A percentile compares a stretch with the other conserved stretches of the same genome.
phyloP scores from a whole-genome alignment of 2,888 invertebrate genomes.

The Lasius fuliginosus region DNA sequence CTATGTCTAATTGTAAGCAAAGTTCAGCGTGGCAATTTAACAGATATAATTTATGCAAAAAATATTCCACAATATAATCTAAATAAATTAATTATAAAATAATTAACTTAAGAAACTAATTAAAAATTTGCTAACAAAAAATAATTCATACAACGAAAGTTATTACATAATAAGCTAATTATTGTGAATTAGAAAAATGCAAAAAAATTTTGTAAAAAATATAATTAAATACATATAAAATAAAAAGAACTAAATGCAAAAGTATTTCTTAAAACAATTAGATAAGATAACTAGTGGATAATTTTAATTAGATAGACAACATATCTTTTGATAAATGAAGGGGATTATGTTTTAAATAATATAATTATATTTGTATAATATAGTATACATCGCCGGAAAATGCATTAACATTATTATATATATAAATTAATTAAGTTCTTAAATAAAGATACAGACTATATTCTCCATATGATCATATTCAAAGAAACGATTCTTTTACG shows the following conservation, averaged over 20 bases:
- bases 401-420: neutral
- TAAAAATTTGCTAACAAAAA: neutral
- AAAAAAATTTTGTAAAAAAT: neutral
- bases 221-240: slow-evolving; percentile 11
- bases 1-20: neutral
- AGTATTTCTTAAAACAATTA: neutral
- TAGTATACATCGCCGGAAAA: neutral
- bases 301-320: neutral
- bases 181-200: neutral
- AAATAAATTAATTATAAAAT: neutral
- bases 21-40: neutral
- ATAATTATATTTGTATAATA: neutral
- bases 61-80: neutral
- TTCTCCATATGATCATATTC: neutral
- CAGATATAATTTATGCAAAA: slow-evolving; percentile 3
- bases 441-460: neutral
- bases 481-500: neutral
- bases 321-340: neutral
- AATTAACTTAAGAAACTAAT: neutral
- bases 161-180: neutral
- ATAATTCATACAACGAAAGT: neutral
- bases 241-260: too few species aligned
- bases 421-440: neutral
- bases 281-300: neutral
- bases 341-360: neutral